These are phyloP conservation scores for Trochalopteron elliotii DNA, from an alignment of 2,113 vertebrate species.

Conservation along the genomic window DNA sequence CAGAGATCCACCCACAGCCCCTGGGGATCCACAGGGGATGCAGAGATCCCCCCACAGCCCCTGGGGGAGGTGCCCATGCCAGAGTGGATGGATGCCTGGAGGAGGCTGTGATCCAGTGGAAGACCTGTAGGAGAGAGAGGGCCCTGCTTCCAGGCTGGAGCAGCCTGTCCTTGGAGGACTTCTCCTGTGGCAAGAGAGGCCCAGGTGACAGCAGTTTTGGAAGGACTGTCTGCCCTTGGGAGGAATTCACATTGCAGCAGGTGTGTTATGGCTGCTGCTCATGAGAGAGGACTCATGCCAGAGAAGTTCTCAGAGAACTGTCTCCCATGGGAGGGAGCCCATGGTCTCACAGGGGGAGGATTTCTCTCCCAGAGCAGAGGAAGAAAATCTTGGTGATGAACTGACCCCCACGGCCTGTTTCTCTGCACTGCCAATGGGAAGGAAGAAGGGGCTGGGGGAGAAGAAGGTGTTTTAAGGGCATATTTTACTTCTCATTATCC, in stretches of 20 bases:
- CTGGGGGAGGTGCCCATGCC: not conserved
- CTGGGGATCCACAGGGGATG: not conserved
- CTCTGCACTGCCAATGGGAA: not conserved
- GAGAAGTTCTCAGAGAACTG: not conserved
- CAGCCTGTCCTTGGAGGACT: not conserved
- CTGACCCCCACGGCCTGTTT: not conserved
- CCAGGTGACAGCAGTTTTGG: not conserved
- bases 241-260: not conserved
- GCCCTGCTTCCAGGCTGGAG: not conserved
- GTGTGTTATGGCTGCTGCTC: not conserved
- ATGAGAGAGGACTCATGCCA: not conserved
- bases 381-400: not conserved
- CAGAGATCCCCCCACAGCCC: not conserved
- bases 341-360: not conserved
- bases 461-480: not conserved
- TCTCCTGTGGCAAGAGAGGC: not conserved
- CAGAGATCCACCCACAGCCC: not conserved
- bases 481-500: not conserved
- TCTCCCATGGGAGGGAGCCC: not conserved
- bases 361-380: not conserved
- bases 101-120: not conserved
- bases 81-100: not conserved
- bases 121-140: not conserved
- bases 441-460: not conserved
- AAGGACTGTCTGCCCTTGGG: not conserved